phyloP scores from a whole-genome alignment of 2,888 invertebrate genomes.

The Hanleya hanleyi region DNA sequence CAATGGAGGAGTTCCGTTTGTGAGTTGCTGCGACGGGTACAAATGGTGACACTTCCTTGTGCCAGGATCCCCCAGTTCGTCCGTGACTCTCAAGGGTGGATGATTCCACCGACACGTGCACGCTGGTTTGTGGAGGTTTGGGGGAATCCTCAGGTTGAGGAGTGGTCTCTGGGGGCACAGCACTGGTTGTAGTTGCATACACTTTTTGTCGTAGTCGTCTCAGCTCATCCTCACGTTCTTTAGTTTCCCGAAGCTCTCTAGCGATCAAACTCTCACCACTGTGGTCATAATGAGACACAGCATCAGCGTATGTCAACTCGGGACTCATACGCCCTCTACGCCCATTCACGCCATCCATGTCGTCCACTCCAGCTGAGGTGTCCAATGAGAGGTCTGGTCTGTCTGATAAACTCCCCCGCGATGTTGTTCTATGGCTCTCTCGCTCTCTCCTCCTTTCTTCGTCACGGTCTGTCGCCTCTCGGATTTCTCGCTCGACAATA shows the following conservation, averaged over 20 bases:
- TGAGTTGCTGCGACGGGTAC: slow-evolving; percentile 19
- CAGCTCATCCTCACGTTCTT: slow-evolving; percentile 76
- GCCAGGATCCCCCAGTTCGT: slow-evolving; percentile 33
- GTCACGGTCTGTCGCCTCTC: slow-evolving; percentile 64
- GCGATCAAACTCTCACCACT: slow-evolving; percentile 73
- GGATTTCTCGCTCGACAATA: slow-evolving; percentile 67
- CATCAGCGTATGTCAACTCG: slow-evolving; percentile 52
- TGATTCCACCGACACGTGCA: too few relatives aligned
- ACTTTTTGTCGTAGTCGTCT: slow-evolving; percentile 40
- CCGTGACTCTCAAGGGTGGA: background rate
- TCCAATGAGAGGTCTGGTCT: background rate
- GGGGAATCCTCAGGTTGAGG: background rate
- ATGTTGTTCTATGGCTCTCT: background rate
- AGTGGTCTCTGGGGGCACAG: slow-evolving; percentile 8
- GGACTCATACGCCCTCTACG: slow-evolving; percentile 54
- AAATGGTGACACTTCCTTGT: slow-evolving; percentile 52
- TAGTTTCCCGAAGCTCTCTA: slow-evolving; percentile 74
- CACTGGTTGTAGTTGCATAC: too few relatives aligned
- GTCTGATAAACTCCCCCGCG: background rate
- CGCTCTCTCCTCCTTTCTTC: slow-evolving; percentile 47
- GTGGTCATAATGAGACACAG: slow-evolving; percentile 53
- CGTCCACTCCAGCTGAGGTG: background rate
- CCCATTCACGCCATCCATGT: slow-evolving; percentile 35
- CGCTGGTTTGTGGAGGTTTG: background rate
- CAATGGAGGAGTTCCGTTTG: slow-evolving; percentile 43